A percentile compares a stretch with the other conserved stretches of the same genome.
These are phyloP conservation scores for Girardia tigrina DNA, from an alignment of 2,888 invertebrate genomes.

Conservation along the genomic window DNA sequence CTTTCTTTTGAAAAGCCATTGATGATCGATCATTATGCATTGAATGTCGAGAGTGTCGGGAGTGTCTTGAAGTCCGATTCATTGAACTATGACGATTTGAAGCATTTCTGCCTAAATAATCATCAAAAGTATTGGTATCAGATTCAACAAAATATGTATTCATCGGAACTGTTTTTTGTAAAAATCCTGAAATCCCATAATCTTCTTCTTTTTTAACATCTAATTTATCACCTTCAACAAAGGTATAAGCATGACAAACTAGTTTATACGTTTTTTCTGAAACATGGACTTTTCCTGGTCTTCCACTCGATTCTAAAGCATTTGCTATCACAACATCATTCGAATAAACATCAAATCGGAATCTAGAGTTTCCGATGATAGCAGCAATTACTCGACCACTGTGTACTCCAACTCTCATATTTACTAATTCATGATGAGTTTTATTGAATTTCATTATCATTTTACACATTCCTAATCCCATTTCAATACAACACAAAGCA, in stretches of 20 bases:
- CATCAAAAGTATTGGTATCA: background rate
- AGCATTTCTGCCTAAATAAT: background rate
- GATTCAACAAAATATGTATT: conserved; percentile 24
- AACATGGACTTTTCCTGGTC: conserved; percentile 61
- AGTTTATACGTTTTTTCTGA: conserved; percentile 65
- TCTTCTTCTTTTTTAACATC: background rate
- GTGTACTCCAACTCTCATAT: conserved; percentile 82
- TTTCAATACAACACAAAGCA: conserved; percentile 83
- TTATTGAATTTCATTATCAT: conserved; percentile 64
- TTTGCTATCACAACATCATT: conserved; percentile 88
- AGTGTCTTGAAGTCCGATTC: background rate
- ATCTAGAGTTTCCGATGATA: conserved; percentile 78
- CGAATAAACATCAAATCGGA: conserved; percentile 96
- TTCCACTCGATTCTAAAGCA: conserved; percentile 80
- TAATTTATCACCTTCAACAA: conserved; percentile 11
- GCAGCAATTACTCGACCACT: conserved; percentile 57
- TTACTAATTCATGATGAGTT: conserved; percentile 60
- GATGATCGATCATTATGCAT: background rate
- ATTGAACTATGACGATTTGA: background rate
- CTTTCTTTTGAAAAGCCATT: background rate
- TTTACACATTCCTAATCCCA: conserved; percentile 85
- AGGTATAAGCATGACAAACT: background rate
- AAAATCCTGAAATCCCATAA: background rate
- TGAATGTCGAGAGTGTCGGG: background rate
- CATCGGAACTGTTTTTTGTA: background rate